phyloP scores from a whole-genome alignment of 1,140 invertebrate species.

The Coelopa frigida region DNA sequence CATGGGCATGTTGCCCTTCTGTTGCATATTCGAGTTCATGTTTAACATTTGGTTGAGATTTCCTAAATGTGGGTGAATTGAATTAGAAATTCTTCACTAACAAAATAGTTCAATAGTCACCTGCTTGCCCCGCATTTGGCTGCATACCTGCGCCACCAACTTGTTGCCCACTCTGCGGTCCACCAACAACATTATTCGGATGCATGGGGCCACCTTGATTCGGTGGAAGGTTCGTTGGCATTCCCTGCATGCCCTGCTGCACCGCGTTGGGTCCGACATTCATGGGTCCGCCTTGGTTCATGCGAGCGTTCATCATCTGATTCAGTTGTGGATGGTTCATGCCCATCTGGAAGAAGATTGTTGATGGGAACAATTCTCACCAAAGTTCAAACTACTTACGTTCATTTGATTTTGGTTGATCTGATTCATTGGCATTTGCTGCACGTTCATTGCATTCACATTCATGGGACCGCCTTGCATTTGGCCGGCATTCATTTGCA shows the following conservation, averaged over 20 bases:
- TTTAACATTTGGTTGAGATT: slow-evolving; percentile 34
- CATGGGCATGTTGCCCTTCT: slow-evolving; percentile 26
- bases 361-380: neutral
- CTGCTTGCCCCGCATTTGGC: slow-evolving; percentile 29
- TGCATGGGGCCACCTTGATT: slow-evolving; percentile 22
- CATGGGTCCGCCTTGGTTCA: slow-evolving; percentile 27
- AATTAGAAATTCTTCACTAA: neutral
- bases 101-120: slow-evolving; percentile 5
- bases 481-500: slow-evolving; percentile 29
- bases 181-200: slow-evolving; percentile 26
- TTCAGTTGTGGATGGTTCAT: slow-evolving; percentile 27
- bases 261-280: slow-evolving; percentile 20
- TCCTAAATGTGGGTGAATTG: slow-evolving; percentile 4
- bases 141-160: slow-evolving; percentile 33
- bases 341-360: slow-evolving; percentile 27
- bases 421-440: slow-evolving; percentile 29
- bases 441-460: slow-evolving; percentile 25
- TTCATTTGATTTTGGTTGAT: slow-evolving; percentile 31
- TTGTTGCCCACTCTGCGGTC: slow-evolving; percentile 28
- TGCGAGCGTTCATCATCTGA: slow-evolving; percentile 36
- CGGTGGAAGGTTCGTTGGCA: slow-evolving; percentile 35
- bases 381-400: slow-evolving; percentile 14
- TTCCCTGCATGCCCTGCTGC: slow-evolving; percentile 30
- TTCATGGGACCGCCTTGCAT: slow-evolving; percentile 28
- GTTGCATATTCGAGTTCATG: slow-evolving; percentile 26